Base-by-base conservation (phyloP, 2,888 invertebrate species). In the Leptura quadrifasciata region DNA sequence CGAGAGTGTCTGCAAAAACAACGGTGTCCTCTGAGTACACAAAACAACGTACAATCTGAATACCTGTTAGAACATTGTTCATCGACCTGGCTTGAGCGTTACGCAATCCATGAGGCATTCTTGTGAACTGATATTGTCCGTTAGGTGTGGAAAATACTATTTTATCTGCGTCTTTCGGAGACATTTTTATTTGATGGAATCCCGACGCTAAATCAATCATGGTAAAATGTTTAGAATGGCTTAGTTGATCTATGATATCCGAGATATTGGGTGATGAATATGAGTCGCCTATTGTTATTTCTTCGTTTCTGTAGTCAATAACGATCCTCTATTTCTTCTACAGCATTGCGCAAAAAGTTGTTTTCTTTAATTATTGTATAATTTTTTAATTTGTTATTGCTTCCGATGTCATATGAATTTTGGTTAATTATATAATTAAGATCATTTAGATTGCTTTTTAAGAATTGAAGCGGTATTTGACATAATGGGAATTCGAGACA, bases 1-100 rank as follows among this genome's bases (percentile, higher is more conserved):
- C 70, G 8, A 87, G 17, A 5, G 75, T 77, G 20, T 80, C 77
- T 0, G 81, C 84, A 68, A 81, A 31, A 47, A 87, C 82, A 0
- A 88, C 82, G 6, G 87, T 83, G 75, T 88, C 87, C 57, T 88
- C 87, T 10, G 88, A 61, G 73, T 87, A 89, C 0, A 88, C 86
- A 31, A 88, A 83, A 73, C 86, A 85, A 12, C 75, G 64, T 5
- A 57, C 74, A 52, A 82, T 81, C 79, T 84, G 82, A 0, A 87
- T 27, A 9, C 86, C 85, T 1, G 76, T 17, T 27, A 87, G 72
- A n/a, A 86, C 75, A 15, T 21, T 39, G 39, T 76, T 78, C 81
- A 81, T 81, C 65, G 79, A 18, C 2, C 77, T 77, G 0, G 63
- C 27, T 8, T 76, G 78, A 27, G 74, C 76, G 17, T 75, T 76